These are phyloP conservation scores for Sialia sialis DNA, from an alignment of 2,113 vertebrate genomes.

Conservation along the genomic window DNA sequence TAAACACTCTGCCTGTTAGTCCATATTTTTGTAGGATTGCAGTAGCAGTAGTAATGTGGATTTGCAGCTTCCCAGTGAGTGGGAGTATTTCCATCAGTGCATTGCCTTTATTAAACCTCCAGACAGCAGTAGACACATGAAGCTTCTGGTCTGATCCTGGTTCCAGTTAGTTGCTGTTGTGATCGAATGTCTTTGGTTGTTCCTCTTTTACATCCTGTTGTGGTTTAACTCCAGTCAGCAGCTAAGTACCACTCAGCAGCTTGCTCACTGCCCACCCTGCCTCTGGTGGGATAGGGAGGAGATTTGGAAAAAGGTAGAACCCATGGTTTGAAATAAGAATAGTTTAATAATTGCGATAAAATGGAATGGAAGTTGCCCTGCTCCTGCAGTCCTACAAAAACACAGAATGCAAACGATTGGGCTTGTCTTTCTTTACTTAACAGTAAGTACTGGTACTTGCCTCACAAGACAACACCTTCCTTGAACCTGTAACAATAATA, in stretches of 20 bases:
- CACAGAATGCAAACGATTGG: background rate
- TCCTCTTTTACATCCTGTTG: background rate
- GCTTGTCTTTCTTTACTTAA: background rate
- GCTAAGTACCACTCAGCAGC: background rate
- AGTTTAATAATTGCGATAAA: background rate
- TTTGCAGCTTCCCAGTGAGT: background rate
- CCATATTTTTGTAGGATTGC: background rate
- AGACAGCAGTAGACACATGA: background rate
- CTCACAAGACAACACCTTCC: background rate
- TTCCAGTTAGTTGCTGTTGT: background rate
- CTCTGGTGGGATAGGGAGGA: background rate
- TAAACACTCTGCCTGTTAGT: background rate
- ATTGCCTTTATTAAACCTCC: background rate
- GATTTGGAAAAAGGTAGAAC: background rate
- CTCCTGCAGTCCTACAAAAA: background rate
- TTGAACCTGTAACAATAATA: background rate
- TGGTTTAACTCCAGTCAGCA: background rate
- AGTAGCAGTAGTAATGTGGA: background rate
- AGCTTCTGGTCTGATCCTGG: background rate
- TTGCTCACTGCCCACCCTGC: background rate
- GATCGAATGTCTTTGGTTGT: background rate
- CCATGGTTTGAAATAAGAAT: background rate
- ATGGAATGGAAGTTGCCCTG: background rate
- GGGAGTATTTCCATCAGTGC: background rate
- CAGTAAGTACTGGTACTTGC: background rate